A percentile compares a stretch with the other conserved stretches of the same genome.
These are phyloP conservation scores for Megamerina dolium DNA, from an alignment of 2,888 invertebrate genomes.

Conservation along the genomic window DNA sequence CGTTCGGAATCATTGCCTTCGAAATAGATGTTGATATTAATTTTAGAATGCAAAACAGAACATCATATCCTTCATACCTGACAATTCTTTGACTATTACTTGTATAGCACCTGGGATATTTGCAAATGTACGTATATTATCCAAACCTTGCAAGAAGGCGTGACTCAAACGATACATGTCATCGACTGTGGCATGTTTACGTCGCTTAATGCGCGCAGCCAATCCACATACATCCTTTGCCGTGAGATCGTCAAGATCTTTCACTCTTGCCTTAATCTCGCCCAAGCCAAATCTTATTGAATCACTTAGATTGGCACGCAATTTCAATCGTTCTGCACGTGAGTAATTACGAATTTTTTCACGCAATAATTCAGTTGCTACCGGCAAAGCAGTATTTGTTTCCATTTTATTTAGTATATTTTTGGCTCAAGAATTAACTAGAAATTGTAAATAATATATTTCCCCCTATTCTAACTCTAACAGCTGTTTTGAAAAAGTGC, in stretches of 20 bases:
- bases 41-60: no score
- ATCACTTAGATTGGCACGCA: conserved; percentile 33
- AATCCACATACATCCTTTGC: conserved; percentile 40
- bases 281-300: conserved; percentile 40
- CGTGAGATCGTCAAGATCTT: conserved; percentile 34
- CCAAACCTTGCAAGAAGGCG: conserved; percentile 40
- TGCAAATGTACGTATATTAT: conserved; percentile 40
- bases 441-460: no score
- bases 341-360: conserved; percentile 36
- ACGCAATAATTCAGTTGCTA: conserved; percentile 22
- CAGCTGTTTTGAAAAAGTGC: conserved; percentile 4
- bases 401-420: no score
- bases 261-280: conserved; percentile 34
- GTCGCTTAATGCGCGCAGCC: conserved; percentile 40
- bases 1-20: conserved; percentile 34
- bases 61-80: no score
- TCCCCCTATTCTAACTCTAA: no score
- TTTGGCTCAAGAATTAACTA: no score
- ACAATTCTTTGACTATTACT: conserved; percentile 43
- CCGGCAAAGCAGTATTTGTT: no score
- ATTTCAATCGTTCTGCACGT: conserved; percentile 27
- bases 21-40: no score
- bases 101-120: conserved; percentile 41
- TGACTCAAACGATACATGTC: conserved; percentile 43
- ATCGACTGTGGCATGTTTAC: conserved; percentile 38